Base-by-base conservation (phyloP, 2,797 vertebrate species). In the Myripristis jacobus region DNA sequence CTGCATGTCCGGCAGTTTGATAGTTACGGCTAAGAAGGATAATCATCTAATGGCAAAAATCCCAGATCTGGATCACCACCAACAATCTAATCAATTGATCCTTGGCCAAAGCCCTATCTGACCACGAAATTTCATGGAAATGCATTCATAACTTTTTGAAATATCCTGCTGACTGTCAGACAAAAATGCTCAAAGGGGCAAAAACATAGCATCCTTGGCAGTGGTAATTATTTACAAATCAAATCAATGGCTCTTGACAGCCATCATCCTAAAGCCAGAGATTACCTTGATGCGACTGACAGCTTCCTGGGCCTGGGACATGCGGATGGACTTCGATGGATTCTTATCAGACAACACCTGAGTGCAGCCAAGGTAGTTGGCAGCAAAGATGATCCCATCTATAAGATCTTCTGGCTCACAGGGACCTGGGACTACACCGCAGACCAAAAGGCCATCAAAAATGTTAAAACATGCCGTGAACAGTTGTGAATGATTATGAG, bases 241-340 rank as follows among this genome's bases (percentile, higher is more conserved):
- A 41, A 65, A 64, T 64, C 18, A 58, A 46, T 72, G 27, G 31
- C 21, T 22, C 2, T 41, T 48, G 54, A 67, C 1, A 1, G 38
- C 1, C 2, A 10, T 46, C 36, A 16, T 2, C 36, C 4, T n/a
- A n/a, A 75, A 51, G 27, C 63, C 3, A 10, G 6, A 5, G 43
- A 11, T 79, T 85, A 93, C 92, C 97, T 98, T 99, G 80, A 99
- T 96, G 1, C 89, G 94, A 81, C 95, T 97, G 73, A 99, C 96
- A 0, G 98, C 97, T 86, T 99, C 96, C 55, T 99, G 98, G 0
- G 98, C 98, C 84, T 99, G 98, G 90, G 96, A 95, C 98, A 99
- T 99, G 0, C 98, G 91, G 56, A 98, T 95, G 65, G 95, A 96
- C 82, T 99, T 99, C 82, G 97, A 96, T 0, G 97, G 97, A 84